Conservation (phyloP, 2,888 invertebrate species). For the Muscina levida region DNA sequence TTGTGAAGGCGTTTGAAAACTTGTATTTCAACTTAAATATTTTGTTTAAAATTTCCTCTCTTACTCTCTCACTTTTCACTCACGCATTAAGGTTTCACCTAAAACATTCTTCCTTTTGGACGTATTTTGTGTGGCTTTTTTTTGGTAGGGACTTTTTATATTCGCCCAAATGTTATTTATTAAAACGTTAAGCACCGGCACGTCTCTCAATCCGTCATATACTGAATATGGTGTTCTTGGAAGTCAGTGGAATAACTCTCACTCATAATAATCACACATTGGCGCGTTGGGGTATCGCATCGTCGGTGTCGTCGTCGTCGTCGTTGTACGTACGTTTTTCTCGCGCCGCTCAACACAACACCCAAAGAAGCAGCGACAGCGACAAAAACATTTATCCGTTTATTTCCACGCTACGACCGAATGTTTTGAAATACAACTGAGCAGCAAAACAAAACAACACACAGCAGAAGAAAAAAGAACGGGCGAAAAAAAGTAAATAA, state of each 20-base stretch:
- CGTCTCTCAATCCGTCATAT: slow-evolving; percentile 76
- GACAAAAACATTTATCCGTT: slow-evolving; percentile 43
- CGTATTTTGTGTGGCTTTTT: too few relatives aligned
- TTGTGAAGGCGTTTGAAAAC: background rate
- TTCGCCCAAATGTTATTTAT: too few relatives aligned
- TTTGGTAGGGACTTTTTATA: too few relatives aligned
- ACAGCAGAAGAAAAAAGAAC: slow-evolving; percentile 40
- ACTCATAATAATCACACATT: slow-evolving; percentile 65
- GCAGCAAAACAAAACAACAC: too few relatives aligned
- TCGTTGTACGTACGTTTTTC: too few relatives aligned
- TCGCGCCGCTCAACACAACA: slow-evolving; percentile 38
- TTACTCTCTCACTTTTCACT: background rate
- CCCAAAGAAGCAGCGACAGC: slow-evolving; percentile 31
- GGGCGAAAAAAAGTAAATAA: slow-evolving; percentile 57
- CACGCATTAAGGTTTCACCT: background rate
- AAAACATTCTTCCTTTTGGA: background rate
- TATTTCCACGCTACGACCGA: slow-evolving; percentile 20
- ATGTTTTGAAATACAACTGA: slow-evolving; percentile 43
- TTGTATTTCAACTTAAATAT: background rate
- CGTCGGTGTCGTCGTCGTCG: slow-evolving; percentile 48
- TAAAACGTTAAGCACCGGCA: slow-evolving; percentile 67
- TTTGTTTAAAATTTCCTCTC: background rate
- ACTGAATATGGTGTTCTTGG: slow-evolving; percentile 76
- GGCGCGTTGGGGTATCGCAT: slow-evolving; percentile 27
- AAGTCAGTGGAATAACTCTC: slow-evolving; percentile 73